Base-by-base conservation (phyloP, 1,140 invertebrate species). In the Conopomorpha cramerella region DNA sequence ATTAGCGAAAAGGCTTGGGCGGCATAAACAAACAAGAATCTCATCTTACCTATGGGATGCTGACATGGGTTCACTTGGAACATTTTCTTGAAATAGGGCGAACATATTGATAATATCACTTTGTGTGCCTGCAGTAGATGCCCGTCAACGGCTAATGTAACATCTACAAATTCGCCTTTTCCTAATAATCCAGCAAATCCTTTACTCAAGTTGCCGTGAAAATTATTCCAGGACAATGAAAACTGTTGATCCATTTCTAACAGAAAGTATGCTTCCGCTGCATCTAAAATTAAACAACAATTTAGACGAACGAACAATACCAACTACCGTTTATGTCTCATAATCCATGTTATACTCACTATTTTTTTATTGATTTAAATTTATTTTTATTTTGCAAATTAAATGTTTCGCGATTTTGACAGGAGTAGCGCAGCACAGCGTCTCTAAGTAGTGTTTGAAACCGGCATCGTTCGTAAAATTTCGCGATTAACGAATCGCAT, bases 31-130 rank as follows among this genome's bases (percentile, higher is more conserved):
- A n/a, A n/a, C n/a, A n/a, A n/a, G n/a, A n/a, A n/a, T n/a, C n/a
- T n/a, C n/a, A n/a, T n/a, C 55, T 59, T 55, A 84, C 82, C 81
- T 65, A 93, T 92, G n/a, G 92, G 92, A 84, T 93, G 91, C 72
- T 92, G 88, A 71, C 90, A 92, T 30, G 90, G 90, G 81, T 93
- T 93, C 45, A 88, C 84, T 71, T 89, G 72, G 46, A 89, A 88
- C 72, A 89, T 80, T 61, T 82, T 79, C 61, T 86, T 86, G 67
- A 89, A 88, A 60, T 86, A 88, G 10, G 86, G 84, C 53, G 85
- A 87, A 63, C 87, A 88, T 52, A 88, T 85, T 36, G 86, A 86
- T 2, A 89, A 60, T 37, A 89, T 84, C 30, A 88, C 77, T 79
- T 86, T 86, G 45, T 89, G 87, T 11, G 86, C 86, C 66, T 87